phyloP scores from a whole-genome alignment of 2,113 vertebrate genomes.

The Ictidomys tridecemlineatus region DNA sequence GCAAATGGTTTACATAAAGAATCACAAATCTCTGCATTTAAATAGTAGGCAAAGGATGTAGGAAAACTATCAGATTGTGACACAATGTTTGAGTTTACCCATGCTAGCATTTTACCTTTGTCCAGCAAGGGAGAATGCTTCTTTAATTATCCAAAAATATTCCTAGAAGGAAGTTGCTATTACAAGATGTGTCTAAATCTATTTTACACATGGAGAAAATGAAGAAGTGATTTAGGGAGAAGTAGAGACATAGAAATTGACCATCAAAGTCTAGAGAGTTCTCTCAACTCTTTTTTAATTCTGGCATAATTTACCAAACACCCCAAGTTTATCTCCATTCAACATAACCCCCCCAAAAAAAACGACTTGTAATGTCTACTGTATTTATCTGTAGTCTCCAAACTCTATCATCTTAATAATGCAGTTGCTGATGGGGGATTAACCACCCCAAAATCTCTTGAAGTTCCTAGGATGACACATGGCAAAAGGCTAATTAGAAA shows the following conservation, averaged over 20 bases:
- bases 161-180: neutral
- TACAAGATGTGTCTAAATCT: neutral
- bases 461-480: conserved; percentile 49
- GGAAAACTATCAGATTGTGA: neutral
- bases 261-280: neutral
- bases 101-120: conserved; percentile 2
- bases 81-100: neutral
- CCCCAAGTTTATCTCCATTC: neutral
- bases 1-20: conserved; percentile 43
- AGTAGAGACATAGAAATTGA: neutral
- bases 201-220: neutral
- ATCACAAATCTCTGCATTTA: conserved; percentile 1
- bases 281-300: neutral
- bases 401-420: conserved; percentile 68
- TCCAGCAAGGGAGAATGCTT: neutral
- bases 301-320: neutral
- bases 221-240: neutral
- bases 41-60: neutral
- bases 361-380: conserved; percentile 36
- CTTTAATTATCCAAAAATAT: conserved; percentile 23
- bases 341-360: neutral
- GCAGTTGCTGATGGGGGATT: conserved; percentile 66
- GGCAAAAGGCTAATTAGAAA: conserved; percentile 84
- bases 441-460: conserved; percentile 59
- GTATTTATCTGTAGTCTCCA: conserved; percentile 54